Evolutionary conservation across 2,888 invertebrate species (phyloP).

Genomic region (Corythucha ciliata): DNA sequence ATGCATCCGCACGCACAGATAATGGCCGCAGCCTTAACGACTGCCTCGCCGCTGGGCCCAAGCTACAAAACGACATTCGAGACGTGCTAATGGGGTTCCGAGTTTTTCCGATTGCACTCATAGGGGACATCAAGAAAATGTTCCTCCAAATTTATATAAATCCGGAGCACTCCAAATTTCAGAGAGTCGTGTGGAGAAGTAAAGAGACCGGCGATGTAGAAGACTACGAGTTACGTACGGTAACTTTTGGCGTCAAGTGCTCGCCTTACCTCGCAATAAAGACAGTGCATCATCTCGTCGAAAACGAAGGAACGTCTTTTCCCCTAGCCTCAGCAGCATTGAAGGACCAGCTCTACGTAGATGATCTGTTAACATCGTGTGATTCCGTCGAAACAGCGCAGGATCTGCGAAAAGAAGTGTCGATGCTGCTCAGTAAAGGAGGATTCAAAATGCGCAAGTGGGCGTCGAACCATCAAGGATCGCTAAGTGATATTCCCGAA

Average conservation of each 20-base stretch:
- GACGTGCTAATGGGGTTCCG: constrained; percentile 27
- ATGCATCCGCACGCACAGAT: constrained; percentile 14
- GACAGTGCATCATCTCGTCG: constrained; percentile 28
- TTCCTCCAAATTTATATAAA: constrained; percentile 21
- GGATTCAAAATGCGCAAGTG: constrained; percentile 23
- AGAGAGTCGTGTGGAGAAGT: constrained; percentile 34
- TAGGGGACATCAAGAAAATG: constrained; percentile 11
- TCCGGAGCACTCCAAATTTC: constrained; percentile 27
- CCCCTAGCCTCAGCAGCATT: constrained; percentile 26
- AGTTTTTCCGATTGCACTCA: not conserved
- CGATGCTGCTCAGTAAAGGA: constrained; percentile 15
- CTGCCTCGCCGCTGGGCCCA: constrained; percentile 36
- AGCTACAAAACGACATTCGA: constrained; percentile 38
- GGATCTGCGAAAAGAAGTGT: constrained; percentile 13
- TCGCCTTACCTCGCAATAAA: constrained; percentile 30
- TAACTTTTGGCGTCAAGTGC: constrained; percentile 32
- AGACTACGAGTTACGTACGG: constrained; percentile 21
- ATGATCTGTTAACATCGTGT: constrained; percentile 21
- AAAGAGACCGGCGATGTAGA: constrained; percentile 15
- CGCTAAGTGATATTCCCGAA: not conserved
- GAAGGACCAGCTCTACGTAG: constrained; percentile 15
- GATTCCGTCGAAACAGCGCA: constrained; percentile 5
- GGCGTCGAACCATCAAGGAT: constrained; percentile 4
- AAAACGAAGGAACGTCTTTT: constrained; percentile 21
- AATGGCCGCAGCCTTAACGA: constrained; percentile 22